A percentile compares a stretch with the other conserved stretches of the same genome.
Conservation (phyloP, 2,797 vertebrate genomes). For the Chelon auratus region DNA sequence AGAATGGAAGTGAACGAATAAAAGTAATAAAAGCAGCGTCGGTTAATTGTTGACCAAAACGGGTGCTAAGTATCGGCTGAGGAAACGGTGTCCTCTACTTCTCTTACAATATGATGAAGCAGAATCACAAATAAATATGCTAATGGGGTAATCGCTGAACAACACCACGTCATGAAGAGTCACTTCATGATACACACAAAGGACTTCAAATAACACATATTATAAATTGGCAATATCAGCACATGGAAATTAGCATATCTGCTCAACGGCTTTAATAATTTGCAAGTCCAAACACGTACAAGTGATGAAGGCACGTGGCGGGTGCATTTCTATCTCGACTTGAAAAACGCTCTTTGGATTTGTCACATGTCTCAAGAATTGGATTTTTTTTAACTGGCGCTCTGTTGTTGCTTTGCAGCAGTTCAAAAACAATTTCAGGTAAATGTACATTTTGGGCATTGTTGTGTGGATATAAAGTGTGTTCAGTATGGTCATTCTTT, state of each 20-base stretch:
- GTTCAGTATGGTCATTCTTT: slow-evolving; percentile 13
- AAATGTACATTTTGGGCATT: slow-evolving; percentile 12
- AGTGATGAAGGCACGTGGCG: slow-evolving; percentile 19
- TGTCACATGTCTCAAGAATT: neutral
- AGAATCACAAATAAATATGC: slow-evolving; percentile 25
- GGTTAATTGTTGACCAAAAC: slow-evolving; percentile 26
- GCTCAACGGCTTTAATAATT: slow-evolving; percentile 6
- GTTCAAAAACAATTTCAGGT: slow-evolving; percentile 2
- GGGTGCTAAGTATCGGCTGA: slow-evolving; percentile 19
- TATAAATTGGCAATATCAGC: slow-evolving; percentile 22
- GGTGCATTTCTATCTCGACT: slow-evolving; percentile 10
- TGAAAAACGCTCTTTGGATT: slow-evolving; percentile 34
- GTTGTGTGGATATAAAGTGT: slow-evolving; percentile 18
- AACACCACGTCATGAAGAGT: neutral
- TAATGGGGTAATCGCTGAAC: slow-evolving; percentile 20
- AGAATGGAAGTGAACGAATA: slow-evolving; percentile 50
- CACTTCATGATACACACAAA: neutral
- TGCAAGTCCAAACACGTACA: slow-evolving; percentile 6
- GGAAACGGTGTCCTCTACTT: slow-evolving; percentile 18
- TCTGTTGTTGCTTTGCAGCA: neutral
- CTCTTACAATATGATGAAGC: slow-evolving; percentile 27
- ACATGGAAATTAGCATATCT: neutral
- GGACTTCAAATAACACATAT: neutral
- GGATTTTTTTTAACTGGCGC: no score
- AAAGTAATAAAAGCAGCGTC: no score